These are phyloP conservation scores for Formicarius rufipectus DNA, from an alignment of 2,113 vertebrate genomes.

Conservation along the genomic window DNA sequence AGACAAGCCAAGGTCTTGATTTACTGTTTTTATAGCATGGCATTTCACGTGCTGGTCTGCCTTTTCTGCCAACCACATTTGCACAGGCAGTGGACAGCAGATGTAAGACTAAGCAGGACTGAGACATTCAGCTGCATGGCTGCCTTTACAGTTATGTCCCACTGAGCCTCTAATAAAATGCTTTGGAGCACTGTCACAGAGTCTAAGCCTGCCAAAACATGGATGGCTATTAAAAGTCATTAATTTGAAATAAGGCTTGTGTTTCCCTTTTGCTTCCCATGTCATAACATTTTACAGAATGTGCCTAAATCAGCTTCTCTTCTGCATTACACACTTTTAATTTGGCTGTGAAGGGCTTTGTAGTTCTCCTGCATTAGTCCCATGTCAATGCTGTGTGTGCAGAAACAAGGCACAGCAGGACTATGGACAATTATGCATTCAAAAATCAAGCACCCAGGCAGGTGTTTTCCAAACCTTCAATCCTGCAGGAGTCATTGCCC, in stretches of 20 bases:
- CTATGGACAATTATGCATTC: not conserved
- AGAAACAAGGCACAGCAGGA: not conserved
- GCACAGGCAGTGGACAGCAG: not conserved
- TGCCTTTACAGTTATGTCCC: not conserved
- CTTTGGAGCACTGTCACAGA: not conserved
- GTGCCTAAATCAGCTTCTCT: not conserved
- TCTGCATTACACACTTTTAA: not conserved
- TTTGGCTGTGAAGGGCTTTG: not conserved
- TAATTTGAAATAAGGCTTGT: not conserved
- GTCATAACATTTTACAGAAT: not conserved
- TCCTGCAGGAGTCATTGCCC: constrained; percentile 23
- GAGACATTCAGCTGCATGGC: not conserved
- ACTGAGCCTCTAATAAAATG: not conserved
- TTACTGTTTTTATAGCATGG: not conserved
- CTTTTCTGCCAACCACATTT: not conserved
- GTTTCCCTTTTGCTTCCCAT: not conserved
- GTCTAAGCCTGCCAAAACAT: not conserved
- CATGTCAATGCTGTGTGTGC: not conserved
- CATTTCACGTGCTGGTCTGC: not conserved
- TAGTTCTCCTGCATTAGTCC: not conserved
- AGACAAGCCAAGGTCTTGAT: not conserved
- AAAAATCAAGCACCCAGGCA: not conserved
- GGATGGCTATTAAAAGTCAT: not conserved
- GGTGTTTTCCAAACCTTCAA: not conserved
- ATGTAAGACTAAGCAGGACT: not conserved